Base-by-base conservation (phyloP, 2,888 invertebrate species). In the Diaprepes abbreviatus region DNA sequence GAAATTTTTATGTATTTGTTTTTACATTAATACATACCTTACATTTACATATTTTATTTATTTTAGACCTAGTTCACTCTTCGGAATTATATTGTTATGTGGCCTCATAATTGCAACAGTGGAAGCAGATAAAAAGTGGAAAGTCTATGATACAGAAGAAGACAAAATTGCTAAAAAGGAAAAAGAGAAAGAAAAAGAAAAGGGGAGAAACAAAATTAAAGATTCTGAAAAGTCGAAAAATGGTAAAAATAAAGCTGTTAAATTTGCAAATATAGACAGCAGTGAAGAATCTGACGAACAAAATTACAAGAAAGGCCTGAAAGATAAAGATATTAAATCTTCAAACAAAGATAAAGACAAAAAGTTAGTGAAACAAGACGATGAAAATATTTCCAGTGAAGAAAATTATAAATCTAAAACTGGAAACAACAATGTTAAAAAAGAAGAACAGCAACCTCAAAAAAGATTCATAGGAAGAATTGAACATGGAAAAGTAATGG, bases 401-500 rank as follows among this genome's bases (percentile, higher is more conserved):
- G 66, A 66, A 43, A 1, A 54, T 19, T 6, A 16, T 35, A 17
- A 21, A n/a, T 35, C 35, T 33, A 35, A 33, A 33, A 35, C 16
- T 4, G 33, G 12, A n/a, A 57, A 19, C 12, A 19, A 16, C 24
- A n/a, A 38, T 12, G 1, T 21, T 9, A 57, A 24, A 21, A 24
- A 57, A 28, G 38, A 45, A 12, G 63, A 55, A 33, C 19, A 50
- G 31, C 12, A 14, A 31, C 54, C 33, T 9, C 43, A 43, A 6
- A 69, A 70, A 63, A 65, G 60, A 31, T 68, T 68, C 31, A 63
- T 69, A n/a, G 71, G 63, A 19, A 64, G 71, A 19, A 72, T 58
- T 4, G 71, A 74, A 40, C 58, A 62, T 7, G 71, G 70, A 7
- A 72, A 58, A 36, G 66, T 73, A 1, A 75, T 70, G 55, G 67